phyloP scores from a whole-genome alignment of 2,888 invertebrate genomes.

The Cheilosia variabilis region DNA sequence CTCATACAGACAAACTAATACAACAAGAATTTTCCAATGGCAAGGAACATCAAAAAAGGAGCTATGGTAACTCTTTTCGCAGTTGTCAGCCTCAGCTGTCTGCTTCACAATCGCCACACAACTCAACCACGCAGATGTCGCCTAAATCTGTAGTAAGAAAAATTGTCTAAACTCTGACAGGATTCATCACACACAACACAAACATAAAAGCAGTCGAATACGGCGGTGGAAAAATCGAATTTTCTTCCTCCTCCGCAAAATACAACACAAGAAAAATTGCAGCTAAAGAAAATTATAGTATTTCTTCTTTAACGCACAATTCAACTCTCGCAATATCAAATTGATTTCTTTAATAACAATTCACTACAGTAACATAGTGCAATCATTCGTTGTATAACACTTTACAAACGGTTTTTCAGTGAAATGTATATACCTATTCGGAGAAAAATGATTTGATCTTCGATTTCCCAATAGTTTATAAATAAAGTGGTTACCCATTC shows the following conservation, averaged over 20 bases:
- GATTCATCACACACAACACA: slow-evolving; percentile 59
- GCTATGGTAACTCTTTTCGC: slow-evolving; percentile 10
- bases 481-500: slow-evolving; percentile 55
- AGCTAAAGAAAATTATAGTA: slow-evolving; percentile 6
- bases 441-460: slow-evolving; percentile 48
- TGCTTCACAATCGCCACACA: neutral
- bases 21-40: too few species aligned
- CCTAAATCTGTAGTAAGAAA: slow-evolving; percentile 20
- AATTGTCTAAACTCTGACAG: slow-evolving; percentile 45
- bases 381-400: slow-evolving; percentile 64
- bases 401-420: slow-evolving; percentile 65
- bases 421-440: slow-evolving; percentile 35
- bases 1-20: too few species aligned
- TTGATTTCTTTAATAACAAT: neutral
- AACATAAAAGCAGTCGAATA: slow-evolving; percentile 18
- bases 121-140: slow-evolving; percentile 40
- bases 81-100: neutral
- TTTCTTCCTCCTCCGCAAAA: slow-evolving; percentile 67
- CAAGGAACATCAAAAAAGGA: neutral
- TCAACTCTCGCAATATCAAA: neutral
- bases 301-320: neutral
- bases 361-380: slow-evolving; percentile 2
- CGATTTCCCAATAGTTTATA: slow-evolving; percentile 71
- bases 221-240: slow-evolving; percentile 72
- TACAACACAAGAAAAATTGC: slow-evolving; percentile 30